A percentile compares a stretch with the other conserved stretches of the same genome.
Conservation (phyloP, 2,113 vertebrate genomes). For the Rhizomys pruinosus region DNA sequence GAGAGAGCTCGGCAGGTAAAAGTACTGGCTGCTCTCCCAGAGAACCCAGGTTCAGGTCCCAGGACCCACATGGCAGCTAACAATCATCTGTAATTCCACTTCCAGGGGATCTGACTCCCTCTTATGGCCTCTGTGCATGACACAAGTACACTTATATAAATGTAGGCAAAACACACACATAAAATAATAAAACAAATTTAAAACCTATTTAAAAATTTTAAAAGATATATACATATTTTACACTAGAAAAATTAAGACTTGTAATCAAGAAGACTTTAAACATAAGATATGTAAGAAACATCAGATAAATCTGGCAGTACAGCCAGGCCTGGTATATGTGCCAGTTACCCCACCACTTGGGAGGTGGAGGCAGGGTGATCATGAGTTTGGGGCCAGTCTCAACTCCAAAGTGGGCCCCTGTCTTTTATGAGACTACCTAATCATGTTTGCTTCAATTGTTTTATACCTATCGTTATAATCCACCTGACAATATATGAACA, state of each 20-base stretch:
- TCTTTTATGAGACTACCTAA: constrained; percentile 33
- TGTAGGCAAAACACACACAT: too few species aligned
- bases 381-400: not conserved
- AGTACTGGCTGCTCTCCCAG: too few species aligned
- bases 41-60: too few species aligned
- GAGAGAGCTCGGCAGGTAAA: too few species aligned
- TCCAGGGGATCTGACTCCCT: too few species aligned
- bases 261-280: constrained; percentile 30
- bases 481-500: not conserved
- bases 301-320: not conserved
- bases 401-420: not conserved
- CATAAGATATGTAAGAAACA: not conserved
- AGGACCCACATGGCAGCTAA: too few species aligned
- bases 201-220: too few species aligned
- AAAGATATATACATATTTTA: not conserved
- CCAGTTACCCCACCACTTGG: not conserved
- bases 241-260: constrained; percentile 34
- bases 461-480: constrained; percentile 10
- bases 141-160: too few species aligned
- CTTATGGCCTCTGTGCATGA: too few species aligned
- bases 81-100: too few species aligned
- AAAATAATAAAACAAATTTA: too few species aligned
- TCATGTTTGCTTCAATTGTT: not conserved
- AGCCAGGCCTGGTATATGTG: not conserved
- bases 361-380: not conserved